Conservation (phyloP, 2,888 invertebrate species). For the Isoperla grammatica region DNA sequence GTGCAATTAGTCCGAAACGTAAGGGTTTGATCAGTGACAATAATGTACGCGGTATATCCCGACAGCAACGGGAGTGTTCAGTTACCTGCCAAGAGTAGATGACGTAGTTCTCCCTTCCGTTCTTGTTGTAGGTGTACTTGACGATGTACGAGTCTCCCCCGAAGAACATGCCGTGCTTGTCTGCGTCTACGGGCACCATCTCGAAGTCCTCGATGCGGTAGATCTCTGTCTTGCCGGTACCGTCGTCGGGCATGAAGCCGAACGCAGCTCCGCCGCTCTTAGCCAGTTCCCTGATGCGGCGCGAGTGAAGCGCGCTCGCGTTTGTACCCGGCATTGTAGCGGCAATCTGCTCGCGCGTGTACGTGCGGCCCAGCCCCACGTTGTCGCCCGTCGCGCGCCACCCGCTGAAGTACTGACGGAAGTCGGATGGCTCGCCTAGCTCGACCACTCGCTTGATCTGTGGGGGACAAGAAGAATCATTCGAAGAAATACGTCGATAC, state of each 20-base stretch:
- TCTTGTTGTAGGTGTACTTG: constrained; percentile 54
- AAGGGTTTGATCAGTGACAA: no score
- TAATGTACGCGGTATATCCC: no score
- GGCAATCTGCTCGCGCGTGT: constrained; percentile 38
- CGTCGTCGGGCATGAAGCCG: constrained; percentile 71
- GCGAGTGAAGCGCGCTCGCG: constrained; percentile 37
- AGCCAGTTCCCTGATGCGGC: constrained; percentile 39
- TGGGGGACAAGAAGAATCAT: neutral
- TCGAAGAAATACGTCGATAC: no score
- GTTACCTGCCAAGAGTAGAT: constrained; percentile 65
- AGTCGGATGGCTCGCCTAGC: constrained; percentile 76
- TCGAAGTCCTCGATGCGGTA: constrained; percentile 51
- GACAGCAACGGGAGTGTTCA: no score
- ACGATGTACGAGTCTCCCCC: constrained; percentile 62
- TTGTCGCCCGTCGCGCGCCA: constrained; percentile 65
- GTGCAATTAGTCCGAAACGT: no score
- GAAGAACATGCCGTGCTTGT: constrained; percentile 52
- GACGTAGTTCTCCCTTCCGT: constrained; percentile 50
- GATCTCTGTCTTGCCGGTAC: constrained; percentile 52
- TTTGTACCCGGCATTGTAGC: constrained; percentile 33
- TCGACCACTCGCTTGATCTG: constrained; percentile 70
- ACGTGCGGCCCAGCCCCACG: constrained; percentile 39
- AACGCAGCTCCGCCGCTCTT: constrained; percentile 55
- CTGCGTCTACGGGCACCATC: constrained; percentile 43
- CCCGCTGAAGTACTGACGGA: constrained; percentile 80